Evolutionary conservation across 2,797 vertebrate species (phyloP).

Genomic region (Leucoraja ocellata): DNA sequence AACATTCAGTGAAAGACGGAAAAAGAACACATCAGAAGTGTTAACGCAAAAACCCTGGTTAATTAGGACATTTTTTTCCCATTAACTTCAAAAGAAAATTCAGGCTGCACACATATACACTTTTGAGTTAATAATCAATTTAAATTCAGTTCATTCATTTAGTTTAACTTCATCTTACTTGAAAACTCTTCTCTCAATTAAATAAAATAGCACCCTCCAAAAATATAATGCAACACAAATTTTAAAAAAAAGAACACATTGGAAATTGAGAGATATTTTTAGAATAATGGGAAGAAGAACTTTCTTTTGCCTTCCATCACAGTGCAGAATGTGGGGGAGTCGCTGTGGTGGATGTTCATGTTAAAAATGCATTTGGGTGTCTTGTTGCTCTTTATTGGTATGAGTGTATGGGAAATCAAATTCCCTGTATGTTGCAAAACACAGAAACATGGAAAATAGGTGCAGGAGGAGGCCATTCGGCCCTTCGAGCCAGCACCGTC

Average conservation of each 20-base stretch:
- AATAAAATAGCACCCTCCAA: neutral
- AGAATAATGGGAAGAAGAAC: too few relatives aligned
- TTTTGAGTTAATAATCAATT: conserved; percentile 9
- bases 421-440: too few relatives aligned
- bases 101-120: neutral
- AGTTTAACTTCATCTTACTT: neutral
- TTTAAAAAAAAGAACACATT: neutral
- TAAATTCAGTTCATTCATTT: conserved; percentile 32
- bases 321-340: too few relatives aligned
- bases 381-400: too few relatives aligned
- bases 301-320: too few relatives aligned
- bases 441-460: too few relatives aligned
- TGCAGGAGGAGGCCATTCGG: too few relatives aligned
- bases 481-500: too few relatives aligned
- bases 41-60: neutral
- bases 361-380: too few relatives aligned
- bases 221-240: neutral
- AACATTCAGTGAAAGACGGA: neutral
- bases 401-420: too few relatives aligned
- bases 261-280: neutral
- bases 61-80: conserved; percentile 4
- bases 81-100: neutral
- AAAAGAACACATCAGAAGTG: neutral
- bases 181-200: neutral
- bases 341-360: too few relatives aligned